These are phyloP conservation scores for Bos taurus DNA, from an alignment of 2,113 vertebrate genomes.

Conservation along the genomic window ARS-UCD2.0 NC_037356.1:15820001-15820500, in stretches of 20 bases:
- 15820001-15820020: too few relatives aligned
- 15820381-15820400: neutral
- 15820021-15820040: neutral
- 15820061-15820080: neutral
- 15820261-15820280: too few relatives aligned
- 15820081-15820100: neutral
- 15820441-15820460: neutral
- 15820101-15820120: neutral
- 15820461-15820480: neutral
- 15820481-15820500: neutral
- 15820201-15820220: neutral
- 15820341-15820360: neutral
- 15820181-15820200: neutral
- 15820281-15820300: neutral
- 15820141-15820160: neutral
- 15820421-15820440: neutral
- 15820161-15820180: neutral
- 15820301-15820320: neutral
- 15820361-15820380: neutral
- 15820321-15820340: neutral
- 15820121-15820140: neutral
- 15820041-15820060: too few relatives aligned
- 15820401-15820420: too few relatives aligned
- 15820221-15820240: neutral
- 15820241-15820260: neutral